phyloP scores from a whole-genome alignment of 2,888 invertebrate genomes.

The Ormyrus rosae region DNA sequence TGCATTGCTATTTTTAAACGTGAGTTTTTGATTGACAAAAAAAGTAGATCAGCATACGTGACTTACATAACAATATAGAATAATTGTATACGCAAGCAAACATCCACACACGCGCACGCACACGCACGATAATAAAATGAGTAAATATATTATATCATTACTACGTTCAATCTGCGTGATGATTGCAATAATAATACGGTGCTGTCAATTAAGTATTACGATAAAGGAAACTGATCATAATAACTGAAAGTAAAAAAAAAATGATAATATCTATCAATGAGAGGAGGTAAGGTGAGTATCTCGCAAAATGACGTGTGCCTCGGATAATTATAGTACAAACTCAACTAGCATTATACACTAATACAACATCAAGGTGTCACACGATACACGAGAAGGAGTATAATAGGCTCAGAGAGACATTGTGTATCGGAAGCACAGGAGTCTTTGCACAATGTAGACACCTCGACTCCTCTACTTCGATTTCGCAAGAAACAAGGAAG shows the following conservation, averaged over 20 bases:
- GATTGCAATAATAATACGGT: conserved; percentile 21
- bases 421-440: background rate
- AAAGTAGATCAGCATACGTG: background rate
- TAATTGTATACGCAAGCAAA: background rate
- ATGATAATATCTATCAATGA: conserved; percentile 37
- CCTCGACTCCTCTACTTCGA: too few relatives aligned
- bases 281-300: conserved; percentile 2
- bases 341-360: conserved; percentile 16
- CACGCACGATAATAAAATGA: background rate
- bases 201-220: conserved; percentile 25
- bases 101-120: background rate
- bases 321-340: conserved; percentile 33
- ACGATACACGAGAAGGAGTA: background rate
- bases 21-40: background rate
- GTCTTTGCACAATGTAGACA: background rate
- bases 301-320: conserved; percentile 25
- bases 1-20: conserved; percentile 5
- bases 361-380: conserved; percentile 1
- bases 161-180: conserved; percentile 24
- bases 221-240: conserved; percentile 31
- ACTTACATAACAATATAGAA: conserved; percentile 12
- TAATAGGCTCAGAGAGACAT: background rate
- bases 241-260: conserved; percentile 21
- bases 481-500: conserved; percentile 53
- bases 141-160: background rate